These are phyloP conservation scores for Odontamblyopus rebecca DNA, from an alignment of 2,797 vertebrate species.

Conservation along the genomic window DNA sequence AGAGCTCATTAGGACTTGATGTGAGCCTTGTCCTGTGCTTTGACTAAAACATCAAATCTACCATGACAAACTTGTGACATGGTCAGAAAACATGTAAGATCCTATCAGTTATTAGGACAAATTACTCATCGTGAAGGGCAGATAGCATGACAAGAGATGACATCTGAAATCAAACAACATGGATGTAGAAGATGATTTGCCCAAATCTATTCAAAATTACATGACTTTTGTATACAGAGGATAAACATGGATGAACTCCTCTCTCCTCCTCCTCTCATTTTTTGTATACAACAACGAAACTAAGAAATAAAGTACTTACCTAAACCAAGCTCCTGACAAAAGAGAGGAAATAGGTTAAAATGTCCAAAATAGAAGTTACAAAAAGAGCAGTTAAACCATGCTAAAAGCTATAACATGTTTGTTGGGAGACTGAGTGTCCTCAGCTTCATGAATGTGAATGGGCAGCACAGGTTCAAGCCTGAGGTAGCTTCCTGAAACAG, in stretches of 20 bases:
- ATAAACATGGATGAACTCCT: constrained; percentile 19
- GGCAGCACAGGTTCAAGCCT: constrained; percentile 71
- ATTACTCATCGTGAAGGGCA: constrained; percentile 43
- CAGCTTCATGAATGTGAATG: constrained; percentile 66
- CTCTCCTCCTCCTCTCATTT: neutral
- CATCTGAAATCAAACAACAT: constrained; percentile 33
- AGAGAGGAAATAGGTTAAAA: constrained; percentile 49
- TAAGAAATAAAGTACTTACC: constrained; percentile 56
- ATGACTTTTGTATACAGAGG: constrained; percentile 26
- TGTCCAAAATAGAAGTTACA: constrained; percentile 60
- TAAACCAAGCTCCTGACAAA: constrained; percentile 56
- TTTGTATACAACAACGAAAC: constrained; percentile 18
- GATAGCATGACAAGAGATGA: constrained; percentile 51
- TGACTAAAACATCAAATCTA: constrained; percentile 56
- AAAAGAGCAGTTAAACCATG: constrained; percentile 56
- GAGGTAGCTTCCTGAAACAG: constrained; percentile 73
- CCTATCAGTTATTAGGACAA: constrained; percentile 50
- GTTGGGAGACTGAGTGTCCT: constrained; percentile 61
- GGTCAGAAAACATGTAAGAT: constrained; percentile 45
- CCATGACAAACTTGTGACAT: constrained; percentile 10
- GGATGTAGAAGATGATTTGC: constrained; percentile 37
- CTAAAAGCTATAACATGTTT: constrained; percentile 60
- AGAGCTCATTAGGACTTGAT: constrained; percentile 74
- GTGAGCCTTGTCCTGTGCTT: constrained; percentile 62
- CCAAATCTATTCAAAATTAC: constrained; percentile 37